These are phyloP conservation scores for Tricholaema leucomelas DNA, from an alignment of 2,113 vertebrate genomes.

Conservation along the genomic window DNA sequence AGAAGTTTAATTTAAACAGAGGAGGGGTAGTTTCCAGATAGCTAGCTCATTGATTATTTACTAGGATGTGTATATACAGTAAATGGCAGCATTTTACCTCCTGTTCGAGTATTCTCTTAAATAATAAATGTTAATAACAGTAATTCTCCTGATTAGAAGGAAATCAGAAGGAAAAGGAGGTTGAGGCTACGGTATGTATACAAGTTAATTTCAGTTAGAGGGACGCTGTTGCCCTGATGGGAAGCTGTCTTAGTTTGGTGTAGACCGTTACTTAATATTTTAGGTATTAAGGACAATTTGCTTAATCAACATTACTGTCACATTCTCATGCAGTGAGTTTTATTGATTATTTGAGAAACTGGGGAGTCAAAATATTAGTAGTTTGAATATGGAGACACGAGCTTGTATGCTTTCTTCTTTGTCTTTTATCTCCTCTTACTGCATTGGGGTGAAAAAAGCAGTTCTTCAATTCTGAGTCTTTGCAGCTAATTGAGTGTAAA, in stretches of 20 bases:
- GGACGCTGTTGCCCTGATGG: background rate
- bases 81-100: background rate
- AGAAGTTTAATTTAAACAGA: background rate
- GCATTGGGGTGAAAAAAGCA: background rate
- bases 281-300: background rate
- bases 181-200: fast-evolving
- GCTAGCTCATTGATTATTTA: background rate
- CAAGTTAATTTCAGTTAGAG: background rate
- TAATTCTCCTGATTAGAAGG: background rate
- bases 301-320: background rate
- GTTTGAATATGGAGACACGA: background rate
- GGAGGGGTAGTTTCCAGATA: background rate
- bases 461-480: background rate
- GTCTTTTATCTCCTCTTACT: background rate
- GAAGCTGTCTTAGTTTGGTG: background rate
- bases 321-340: background rate
- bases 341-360: background rate
- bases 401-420: background rate
- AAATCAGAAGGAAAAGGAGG: background rate
- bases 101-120: background rate
- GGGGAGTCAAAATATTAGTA: background rate
- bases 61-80: background rate
- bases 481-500: background rate
- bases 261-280: background rate
- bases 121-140: background rate